Evolutionary conservation across 2,113 vertebrate genomes (phyloP), one percentile per base, ranked within the genome.

Genomic region (Stigmatopora argus): DNA sequence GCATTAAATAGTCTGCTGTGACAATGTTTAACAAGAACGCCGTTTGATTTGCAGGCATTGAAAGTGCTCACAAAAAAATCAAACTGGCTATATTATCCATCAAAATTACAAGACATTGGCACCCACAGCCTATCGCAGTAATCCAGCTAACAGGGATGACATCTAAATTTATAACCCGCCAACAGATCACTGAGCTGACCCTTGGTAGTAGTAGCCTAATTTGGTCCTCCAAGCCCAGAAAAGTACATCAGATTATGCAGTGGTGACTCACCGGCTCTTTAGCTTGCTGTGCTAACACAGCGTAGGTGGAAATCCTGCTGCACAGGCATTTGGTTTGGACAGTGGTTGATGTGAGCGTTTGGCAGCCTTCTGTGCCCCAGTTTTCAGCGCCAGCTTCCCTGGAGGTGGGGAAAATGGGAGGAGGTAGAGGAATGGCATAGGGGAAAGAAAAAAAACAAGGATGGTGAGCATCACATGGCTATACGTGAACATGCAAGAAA

Each of bases 311-410:
- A 61, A 96, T 92, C 88, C 90, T 94, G 87, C 94, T 93, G 92
- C 96, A 99, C 86, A 95, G 93, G 89, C 96, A 99, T 91, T 96
- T 98, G 87, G 94, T 98, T 85, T 95, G 94, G 55, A 95, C 89
- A 15, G 94, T 86, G 70, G 94, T 93, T 60, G 94, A 95, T 75
- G 93, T 90, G 78, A 96, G 90, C 23, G 95, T 98, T 90, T 97
- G 94, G 92, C 96, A 99, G 92, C 92, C 94, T 87, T 96, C 94
- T 0, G 93, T 92, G 89, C 95, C 93, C 96, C 96, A 99, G 92
- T 94, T 94, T 86, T 95, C 94, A 21, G 92, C 90, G 83, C 92
- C 95, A 90, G 91, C 88, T 81, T 98, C 96, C 75, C 96, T 99
- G 91, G 87, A 90, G 89, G 90, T 83, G 69, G 83, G 73, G 71